Conservation (phyloP, 2,797 vertebrate genomes). For the Bryconaethiops microstoma region DNA sequence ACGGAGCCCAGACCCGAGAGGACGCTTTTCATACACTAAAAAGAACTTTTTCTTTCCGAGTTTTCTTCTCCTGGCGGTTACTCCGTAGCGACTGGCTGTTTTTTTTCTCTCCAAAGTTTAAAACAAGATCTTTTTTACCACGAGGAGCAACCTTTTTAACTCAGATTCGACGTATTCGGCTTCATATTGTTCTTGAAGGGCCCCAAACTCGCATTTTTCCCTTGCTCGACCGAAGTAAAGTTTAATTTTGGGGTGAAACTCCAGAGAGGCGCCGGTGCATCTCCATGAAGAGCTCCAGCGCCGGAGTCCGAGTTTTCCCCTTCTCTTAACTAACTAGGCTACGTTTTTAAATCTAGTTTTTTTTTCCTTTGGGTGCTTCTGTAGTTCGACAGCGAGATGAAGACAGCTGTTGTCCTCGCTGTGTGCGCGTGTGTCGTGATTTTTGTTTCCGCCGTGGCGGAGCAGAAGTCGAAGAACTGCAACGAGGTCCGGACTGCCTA, state of each 20-base stretch:
- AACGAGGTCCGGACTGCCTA: slow-evolving; percentile 88
- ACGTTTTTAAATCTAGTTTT: slow-evolving; percentile 29
- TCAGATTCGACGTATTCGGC: background rate
- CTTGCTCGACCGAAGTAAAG: slow-evolving; percentile 27
- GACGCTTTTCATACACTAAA: background rate
- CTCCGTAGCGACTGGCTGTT: slow-evolving; percentile 22
- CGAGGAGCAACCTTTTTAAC: background rate
- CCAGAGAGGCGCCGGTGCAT: slow-evolving; percentile 47
- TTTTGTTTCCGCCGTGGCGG: slow-evolving; percentile 72
- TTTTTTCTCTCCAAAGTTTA: slow-evolving; percentile 13
- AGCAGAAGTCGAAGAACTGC: slow-evolving; percentile 88
- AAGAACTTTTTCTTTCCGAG: slow-evolving; percentile 3
- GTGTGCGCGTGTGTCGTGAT: slow-evolving; percentile 74
- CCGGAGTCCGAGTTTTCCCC: slow-evolving; percentile 61
- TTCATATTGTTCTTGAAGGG: background rate
- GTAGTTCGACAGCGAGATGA: slow-evolving; percentile 61
- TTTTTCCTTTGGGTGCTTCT: background rate
- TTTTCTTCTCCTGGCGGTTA: background rate
- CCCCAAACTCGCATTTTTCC: background rate
- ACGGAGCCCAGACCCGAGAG: background rate
- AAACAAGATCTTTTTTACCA: background rate
- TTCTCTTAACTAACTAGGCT: slow-evolving; percentile 38
- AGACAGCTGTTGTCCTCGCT: slow-evolving; percentile 71
- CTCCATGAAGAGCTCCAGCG: slow-evolving; percentile 74
- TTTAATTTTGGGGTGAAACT: slow-evolving; percentile 44